Evolutionary conservation across 2,888 invertebrate species (phyloP).

Genomic region (Gasteruption jaculator): DNA sequence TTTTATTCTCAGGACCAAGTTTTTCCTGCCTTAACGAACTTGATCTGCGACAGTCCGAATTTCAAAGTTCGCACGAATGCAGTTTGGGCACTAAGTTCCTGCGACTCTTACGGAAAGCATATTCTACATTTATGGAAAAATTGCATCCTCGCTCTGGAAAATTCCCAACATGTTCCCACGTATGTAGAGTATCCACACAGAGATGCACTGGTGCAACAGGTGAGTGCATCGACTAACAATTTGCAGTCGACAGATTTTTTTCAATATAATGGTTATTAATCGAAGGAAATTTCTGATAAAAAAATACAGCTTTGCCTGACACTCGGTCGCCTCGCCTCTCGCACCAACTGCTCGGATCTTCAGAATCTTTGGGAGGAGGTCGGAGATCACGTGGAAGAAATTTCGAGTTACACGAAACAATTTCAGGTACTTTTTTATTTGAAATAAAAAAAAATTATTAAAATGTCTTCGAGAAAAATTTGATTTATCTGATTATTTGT

Average conservation of each 20-base stretch:
- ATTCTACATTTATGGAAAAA: constrained; percentile 66
- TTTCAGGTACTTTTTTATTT: constrained; percentile 36
- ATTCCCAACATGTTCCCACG: constrained; percentile 73
- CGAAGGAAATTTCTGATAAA: no score
- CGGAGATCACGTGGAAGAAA: constrained; percentile 38
- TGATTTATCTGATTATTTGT: constrained; percentile 3
- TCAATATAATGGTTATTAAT: constrained; percentile 29
- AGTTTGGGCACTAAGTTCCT: constrained; percentile 67
- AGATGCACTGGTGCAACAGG: constrained; percentile 81
- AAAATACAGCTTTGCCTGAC: constrained; percentile 71
- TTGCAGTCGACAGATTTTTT: constrained; percentile 15
- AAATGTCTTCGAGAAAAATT: constrained; percentile 3
- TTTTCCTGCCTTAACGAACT: constrained; percentile 61
- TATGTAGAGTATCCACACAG: constrained; percentile 82
- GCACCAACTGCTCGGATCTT: constrained; percentile 38
- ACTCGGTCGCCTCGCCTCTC: constrained; percentile 63
- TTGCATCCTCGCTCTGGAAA: constrained; percentile 70
- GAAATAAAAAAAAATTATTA: neutral
- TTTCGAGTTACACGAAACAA: constrained; percentile 38
- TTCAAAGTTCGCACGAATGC: constrained; percentile 90
- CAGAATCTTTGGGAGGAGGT: constrained; percentile 39
- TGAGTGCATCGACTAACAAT: constrained; percentile 40
- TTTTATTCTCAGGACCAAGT: constrained; percentile 57
- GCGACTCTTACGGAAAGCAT: constrained; percentile 61
- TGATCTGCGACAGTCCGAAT: constrained; percentile 72